Percentiles rank a stretch among this genome's conserved stretches.
These are phyloP conservation scores for Pampusana beccarii DNA, from an alignment of 2,113 vertebrate species.

Conservation along the genomic window DNA sequence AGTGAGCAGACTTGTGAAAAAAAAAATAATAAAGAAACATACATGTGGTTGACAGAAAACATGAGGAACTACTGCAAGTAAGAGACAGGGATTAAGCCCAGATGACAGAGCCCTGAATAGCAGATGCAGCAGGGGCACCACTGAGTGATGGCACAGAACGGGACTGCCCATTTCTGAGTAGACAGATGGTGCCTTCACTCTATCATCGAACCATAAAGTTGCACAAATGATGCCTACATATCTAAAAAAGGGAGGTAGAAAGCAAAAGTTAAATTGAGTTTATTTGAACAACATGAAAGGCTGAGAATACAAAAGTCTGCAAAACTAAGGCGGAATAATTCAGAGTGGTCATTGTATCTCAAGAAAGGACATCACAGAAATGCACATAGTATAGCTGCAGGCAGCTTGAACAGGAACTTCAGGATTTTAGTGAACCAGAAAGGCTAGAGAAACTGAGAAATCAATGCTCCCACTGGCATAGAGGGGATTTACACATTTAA, in stretches of 20 bases:
- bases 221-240: not conserved
- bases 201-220: not conserved
- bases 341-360: not conserved
- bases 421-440: not conserved
- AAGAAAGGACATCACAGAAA: not conserved
- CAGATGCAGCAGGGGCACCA: not conserved
- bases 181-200: not conserved
- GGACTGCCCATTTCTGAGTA: not conserved
- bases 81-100: not conserved
- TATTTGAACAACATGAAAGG: not conserved
- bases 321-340: not conserved
- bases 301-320: not conserved
- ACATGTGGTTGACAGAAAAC: not conserved
- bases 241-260: not conserved
- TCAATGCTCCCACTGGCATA: not conserved
- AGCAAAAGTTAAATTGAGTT: not conserved
- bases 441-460: conserved; percentile 5
- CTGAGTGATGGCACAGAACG: not conserved
- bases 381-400: not conserved
- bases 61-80: not conserved
- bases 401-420: not conserved
- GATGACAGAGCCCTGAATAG: not conserved
- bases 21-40: not conserved
- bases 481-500: conserved; percentile 23
- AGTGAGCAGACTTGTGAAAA: not conserved